phyloP scores from a whole-genome alignment of 1,140 invertebrate genomes.

The honey bee (Apis mellifera) region Amel_HAv3.1 CM009936.2:2567001-2567500 shows the following conservation, averaged over 20 bases:
- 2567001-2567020: too few relatives aligned
- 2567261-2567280: slow-evolving; percentile 51
- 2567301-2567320: not conserved
- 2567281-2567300: slow-evolving; percentile 18
- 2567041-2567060: too few relatives aligned
- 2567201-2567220: not conserved
- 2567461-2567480: not conserved
- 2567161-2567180: not conserved
- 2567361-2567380: not conserved
- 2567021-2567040: too few relatives aligned
- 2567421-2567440: slow-evolving; percentile 9
- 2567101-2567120: too few relatives aligned
- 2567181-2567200: not conserved
- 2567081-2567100: too few relatives aligned
- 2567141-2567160: not conserved
- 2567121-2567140: not conserved
- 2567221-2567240: slow-evolving; percentile 55
- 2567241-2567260: slow-evolving; percentile 47
- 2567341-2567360: not conserved
- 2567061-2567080: not conserved
- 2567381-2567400: slow-evolving; percentile 23
- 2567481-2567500: too few relatives aligned
- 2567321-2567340: not conserved
- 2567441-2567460: not conserved
- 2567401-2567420: slow-evolving; percentile 10